Evolutionary conservation across 1,140 invertebrate genomes (phyloP).

Genomic region (Saccostrea echinata): DNA sequence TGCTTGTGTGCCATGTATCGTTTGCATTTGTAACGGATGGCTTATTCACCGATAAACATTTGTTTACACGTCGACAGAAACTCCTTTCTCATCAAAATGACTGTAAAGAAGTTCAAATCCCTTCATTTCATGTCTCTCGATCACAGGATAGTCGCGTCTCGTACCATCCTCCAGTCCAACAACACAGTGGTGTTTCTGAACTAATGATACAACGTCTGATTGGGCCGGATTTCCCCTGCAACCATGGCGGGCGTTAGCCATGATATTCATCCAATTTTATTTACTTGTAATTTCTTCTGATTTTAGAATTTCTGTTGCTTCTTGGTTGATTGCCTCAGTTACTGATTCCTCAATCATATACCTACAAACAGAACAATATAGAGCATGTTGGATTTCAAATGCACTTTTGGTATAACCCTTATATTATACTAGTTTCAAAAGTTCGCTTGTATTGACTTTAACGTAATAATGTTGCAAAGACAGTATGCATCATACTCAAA

Average conservation of each 20-base stretch:
- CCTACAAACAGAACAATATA: background rate
- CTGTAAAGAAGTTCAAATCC: background rate
- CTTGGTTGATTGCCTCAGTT: background rate
- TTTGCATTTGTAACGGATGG: slow-evolving; percentile 20
- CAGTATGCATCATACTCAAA: no score
- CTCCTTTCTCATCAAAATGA: background rate
- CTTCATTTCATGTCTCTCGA: background rate
- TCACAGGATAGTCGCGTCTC: background rate
- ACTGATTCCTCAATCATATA: background rate
- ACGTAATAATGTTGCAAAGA: no score
- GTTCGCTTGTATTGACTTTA: no score
- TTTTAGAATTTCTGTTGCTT: background rate
- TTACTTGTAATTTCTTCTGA: background rate
- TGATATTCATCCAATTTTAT: background rate
- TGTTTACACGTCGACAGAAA: background rate
- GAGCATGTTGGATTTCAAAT: background rate
- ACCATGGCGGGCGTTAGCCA: background rate
- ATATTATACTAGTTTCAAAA: background rate
- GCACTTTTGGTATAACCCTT: background rate
- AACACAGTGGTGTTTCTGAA: slow-evolving; percentile 1
- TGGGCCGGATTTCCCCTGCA: slow-evolving; percentile 39
- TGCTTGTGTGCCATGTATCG: slow-evolving; percentile 24
- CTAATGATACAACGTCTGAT: slow-evolving; percentile 20
- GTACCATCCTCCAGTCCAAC: slow-evolving; percentile 23
- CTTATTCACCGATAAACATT: background rate